Conservation (phyloP, 2,113 vertebrate species). For the Eretmodus cyanostictus region DNA sequence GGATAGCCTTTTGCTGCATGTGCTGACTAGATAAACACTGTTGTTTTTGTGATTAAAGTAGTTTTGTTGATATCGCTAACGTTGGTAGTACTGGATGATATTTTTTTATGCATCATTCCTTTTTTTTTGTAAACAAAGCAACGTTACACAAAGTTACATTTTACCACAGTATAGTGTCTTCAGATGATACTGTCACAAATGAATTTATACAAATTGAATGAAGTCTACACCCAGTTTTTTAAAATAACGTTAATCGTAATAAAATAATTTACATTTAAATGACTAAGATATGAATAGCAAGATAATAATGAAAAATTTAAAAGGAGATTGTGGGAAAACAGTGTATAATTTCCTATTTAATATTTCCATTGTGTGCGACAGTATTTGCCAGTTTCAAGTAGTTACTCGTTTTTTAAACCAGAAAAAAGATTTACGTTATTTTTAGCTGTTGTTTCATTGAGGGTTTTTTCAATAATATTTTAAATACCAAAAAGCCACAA, state of each 20-base stretch:
- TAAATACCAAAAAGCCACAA: background rate
- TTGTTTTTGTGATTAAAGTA: conserved; percentile 23
- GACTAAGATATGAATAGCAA: background rate
- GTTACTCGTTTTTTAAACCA: background rate
- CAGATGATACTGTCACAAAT: background rate
- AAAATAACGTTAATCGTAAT: background rate
- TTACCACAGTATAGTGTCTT: background rate
- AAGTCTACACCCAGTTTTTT: background rate
- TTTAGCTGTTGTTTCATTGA: background rate
- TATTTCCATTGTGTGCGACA: background rate
- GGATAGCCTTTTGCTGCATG: background rate
- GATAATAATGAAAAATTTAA: background rate
- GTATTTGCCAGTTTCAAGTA: background rate
- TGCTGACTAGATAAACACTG: conserved; percentile 17
- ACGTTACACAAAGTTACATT: background rate
- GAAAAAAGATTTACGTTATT: background rate
- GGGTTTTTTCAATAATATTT: background rate
- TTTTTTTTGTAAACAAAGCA: background rate
- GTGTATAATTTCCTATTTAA: background rate
- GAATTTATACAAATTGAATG: background rate
- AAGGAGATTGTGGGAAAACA: background rate
- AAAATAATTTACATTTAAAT: background rate
- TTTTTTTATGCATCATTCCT: background rate
- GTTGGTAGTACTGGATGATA: background rate
- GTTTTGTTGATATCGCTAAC: background rate